Percentiles rank a stretch among this genome's conserved stretches.
phyloP scores from a whole-genome alignment of 2,797 vertebrate species.

The Phoebastria nigripes region DNA sequence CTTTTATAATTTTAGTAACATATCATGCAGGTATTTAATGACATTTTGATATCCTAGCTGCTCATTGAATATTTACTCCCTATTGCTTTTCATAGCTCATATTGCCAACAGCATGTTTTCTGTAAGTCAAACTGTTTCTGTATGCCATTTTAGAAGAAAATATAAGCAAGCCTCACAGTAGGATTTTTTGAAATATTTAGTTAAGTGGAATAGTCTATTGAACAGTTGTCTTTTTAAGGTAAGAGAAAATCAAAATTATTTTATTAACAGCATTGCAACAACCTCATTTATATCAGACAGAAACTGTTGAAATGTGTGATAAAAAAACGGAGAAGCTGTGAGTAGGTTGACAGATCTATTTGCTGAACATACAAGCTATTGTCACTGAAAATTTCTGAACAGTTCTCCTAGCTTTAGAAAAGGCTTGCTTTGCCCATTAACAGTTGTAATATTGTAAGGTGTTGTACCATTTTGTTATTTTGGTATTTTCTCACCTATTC shows the following conservation, averaged over 20 bases:
- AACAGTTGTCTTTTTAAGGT: not conserved
- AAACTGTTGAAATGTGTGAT: not conserved
- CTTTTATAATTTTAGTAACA: conserved; percentile 58
- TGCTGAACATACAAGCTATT: not conserved
- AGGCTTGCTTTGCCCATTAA: not conserved
- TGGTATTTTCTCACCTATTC: not conserved
- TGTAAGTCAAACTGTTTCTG: conserved; percentile 33
- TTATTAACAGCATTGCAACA: not conserved
- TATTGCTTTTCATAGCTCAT: conserved; percentile 39
- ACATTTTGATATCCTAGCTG: conserved; percentile 44
- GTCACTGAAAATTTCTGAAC: not conserved
- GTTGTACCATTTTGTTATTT: not conserved
- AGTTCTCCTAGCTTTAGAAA: not conserved
- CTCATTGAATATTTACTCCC: conserved; percentile 41
- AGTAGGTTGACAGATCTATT: not conserved
- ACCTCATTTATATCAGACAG: not conserved
- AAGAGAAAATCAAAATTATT: not conserved
- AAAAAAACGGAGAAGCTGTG: not conserved
- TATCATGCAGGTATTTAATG: conserved; percentile 41
- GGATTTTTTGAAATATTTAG: conserved; percentile 14
- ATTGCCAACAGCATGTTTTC: conserved; percentile 36
- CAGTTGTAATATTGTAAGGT: not conserved
- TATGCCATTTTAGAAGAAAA: conserved; percentile 28
- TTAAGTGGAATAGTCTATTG: not conserved
- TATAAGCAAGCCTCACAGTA: not conserved